Conservation (phyloP, 2,113 vertebrate genomes). For the Aphyosemion australe region DNA sequence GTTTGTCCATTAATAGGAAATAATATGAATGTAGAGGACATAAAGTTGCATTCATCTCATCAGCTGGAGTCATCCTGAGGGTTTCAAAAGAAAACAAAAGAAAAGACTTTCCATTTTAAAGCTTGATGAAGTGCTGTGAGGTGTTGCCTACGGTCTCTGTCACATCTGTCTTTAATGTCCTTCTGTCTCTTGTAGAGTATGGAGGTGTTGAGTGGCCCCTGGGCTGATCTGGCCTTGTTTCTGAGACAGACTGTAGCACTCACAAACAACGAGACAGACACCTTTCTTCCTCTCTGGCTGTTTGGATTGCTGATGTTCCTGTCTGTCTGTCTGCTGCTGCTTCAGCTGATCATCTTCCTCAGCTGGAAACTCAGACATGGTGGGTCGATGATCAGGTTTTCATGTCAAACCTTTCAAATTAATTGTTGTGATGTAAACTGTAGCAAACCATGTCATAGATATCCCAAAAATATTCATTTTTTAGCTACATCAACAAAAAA, state of each 20-base stretch:
- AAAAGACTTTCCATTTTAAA: not conserved
- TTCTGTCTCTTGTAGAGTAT: conserved; percentile 24
- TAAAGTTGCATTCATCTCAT: no score
- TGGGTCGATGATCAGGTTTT: conserved; percentile 34
- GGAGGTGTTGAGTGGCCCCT: conserved; percentile 63
- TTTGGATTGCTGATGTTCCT: conserved; percentile 54
- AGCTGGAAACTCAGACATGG: conserved; percentile 67
- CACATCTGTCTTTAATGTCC: not conserved
- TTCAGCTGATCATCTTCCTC: conserved; percentile 58
- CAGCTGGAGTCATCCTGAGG: no score
- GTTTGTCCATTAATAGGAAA: no score
- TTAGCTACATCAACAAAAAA: no score
- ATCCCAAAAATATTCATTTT: no score
- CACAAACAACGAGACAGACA: conserved; percentile 8
- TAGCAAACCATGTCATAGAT: no score
- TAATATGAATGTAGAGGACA: no score
- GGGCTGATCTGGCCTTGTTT: conserved; percentile 63
- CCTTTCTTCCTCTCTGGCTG: conserved; percentile 41
- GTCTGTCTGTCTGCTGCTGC: conserved; percentile 58
- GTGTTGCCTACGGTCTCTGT: not conserved
- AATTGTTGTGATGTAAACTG: not conserved
- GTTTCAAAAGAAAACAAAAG: not conserved
- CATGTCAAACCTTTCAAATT: not conserved
- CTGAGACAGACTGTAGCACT: conserved; percentile 27
- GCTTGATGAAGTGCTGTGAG: not conserved